Evolutionary conservation across 2,797 vertebrate genomes (phyloP), one percentile per base, ranked within the genome.

Genomic region (Paramormyrops hopkinsi): DNA sequence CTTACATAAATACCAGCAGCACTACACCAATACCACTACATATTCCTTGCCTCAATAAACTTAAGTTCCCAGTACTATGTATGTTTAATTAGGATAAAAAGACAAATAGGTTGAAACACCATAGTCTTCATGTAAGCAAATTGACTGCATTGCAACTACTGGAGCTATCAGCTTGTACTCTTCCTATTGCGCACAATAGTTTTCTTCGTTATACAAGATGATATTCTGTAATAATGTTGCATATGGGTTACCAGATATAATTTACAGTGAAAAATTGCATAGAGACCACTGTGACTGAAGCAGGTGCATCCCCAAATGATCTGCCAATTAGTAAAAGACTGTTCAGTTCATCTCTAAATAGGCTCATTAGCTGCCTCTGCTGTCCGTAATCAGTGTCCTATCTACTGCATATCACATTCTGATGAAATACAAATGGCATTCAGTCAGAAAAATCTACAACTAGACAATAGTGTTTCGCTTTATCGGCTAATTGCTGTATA

Each of bases 321-420:
- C 41, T 84, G 53, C 89, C 56, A 90, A 90, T 91, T 92, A 92
- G 65, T 46, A 90, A 92, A 92, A 92, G 89, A 91, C 90, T 90
- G 90, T 90, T 90, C 51, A 88, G 83, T 84, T 86, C 56, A 44
- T 62, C 83, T 59, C 83, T 89, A 89, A 89, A 86, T 86, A 79
- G 11, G 56, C 59, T 89, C 82, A 86, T 89, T 86, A 86, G 4
- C 83, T 89, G 83, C 76, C 50, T 86, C 41, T 44, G 46, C 44
- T 50, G 54, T 33, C 59, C 9, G 14, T 85, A 29, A 85, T 85
- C 25, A 89, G 22, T 25, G 14, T 5, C 37, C 14, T 86, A 41
- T 54, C 54, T 48, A 12, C 29, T 22, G 19, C n/a, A 73, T 8
- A 44, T 29, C 48, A 53, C 48, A 8, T 14, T 86, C 83, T 79